These are phyloP conservation scores for Cyaniris semiargus DNA, from an alignment of 2,888 invertebrate genomes.

Conservation along the genomic window DNA sequence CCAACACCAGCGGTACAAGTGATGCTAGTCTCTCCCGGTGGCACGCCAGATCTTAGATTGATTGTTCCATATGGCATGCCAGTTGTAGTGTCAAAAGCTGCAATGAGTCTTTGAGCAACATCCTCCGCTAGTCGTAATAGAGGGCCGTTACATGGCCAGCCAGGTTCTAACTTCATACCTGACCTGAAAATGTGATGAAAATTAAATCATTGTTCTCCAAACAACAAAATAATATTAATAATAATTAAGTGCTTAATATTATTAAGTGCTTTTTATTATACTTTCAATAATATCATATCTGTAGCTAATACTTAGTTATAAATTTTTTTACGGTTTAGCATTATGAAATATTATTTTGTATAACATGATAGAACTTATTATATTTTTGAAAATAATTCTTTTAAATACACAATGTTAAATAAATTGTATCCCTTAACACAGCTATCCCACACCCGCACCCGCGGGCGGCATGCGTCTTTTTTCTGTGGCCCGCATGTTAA, in stretches of 20 bases:
- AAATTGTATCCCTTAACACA: too few relatives aligned
- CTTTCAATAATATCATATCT: too few relatives aligned
- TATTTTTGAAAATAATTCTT: too few relatives aligned
- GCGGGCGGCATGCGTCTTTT: too few relatives aligned
- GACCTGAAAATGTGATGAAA: slow-evolving; percentile 74
- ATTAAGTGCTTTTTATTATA: too few relatives aligned
- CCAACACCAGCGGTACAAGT: slow-evolving; percentile 99
- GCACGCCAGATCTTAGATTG: slow-evolving; percentile 94
- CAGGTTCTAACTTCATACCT: slow-evolving; percentile 90
- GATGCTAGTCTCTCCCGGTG: slow-evolving; percentile 95
- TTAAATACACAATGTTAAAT: too few relatives aligned
- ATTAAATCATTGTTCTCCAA: background rate
- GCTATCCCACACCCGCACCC: too few relatives aligned
- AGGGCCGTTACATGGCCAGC: slow-evolving; percentile 99
- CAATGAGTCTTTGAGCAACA: slow-evolving; percentile 93
- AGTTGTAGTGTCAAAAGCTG: slow-evolving; percentile 93
- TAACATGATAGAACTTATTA: too few relatives aligned
- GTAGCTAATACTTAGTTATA: too few relatives aligned
- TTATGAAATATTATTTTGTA: too few relatives aligned
- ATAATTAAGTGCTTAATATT: background rate
- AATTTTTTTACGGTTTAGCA: too few relatives aligned
- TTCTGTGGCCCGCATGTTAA: too few relatives aligned
- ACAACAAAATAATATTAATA: background rate
- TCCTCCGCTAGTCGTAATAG: slow-evolving; percentile 95
- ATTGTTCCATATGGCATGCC: slow-evolving; percentile 99